Conservation (phyloP, 2,113 vertebrate species). For the Elachura formosa region DNA sequence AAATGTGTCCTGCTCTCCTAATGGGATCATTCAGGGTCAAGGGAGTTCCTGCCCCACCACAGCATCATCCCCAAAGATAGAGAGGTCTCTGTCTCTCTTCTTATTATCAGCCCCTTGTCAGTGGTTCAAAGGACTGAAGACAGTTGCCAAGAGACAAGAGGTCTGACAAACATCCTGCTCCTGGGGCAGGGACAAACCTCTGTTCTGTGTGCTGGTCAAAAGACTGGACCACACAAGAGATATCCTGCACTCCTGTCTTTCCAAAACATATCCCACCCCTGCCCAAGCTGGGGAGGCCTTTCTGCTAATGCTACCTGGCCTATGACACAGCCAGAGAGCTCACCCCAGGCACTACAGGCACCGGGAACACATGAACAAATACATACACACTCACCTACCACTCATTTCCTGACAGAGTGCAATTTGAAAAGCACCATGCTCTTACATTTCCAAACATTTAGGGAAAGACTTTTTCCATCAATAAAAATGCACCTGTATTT, state of each 20-base stretch:
- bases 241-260: neutral
- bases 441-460: neutral
- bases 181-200: neutral
- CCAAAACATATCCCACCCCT: neutral
- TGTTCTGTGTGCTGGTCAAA: rapidly evolving
- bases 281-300: neutral
- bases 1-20: neutral
- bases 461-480: neutral
- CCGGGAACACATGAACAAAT: neutral
- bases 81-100: neutral
- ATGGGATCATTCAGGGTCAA: rapidly evolving
- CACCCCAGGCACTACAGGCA: neutral
- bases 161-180: neutral
- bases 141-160: neutral
- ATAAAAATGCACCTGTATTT: neutral
- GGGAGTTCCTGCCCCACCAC: neutral
- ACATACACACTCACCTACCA: neutral
- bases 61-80: neutral
- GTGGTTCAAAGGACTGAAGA: neutral
- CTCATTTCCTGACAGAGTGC: neutral
- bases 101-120: neutral
- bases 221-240: rapidly evolving
- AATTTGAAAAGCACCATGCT: neutral
- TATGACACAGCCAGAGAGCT: neutral
- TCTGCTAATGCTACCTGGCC: neutral